Conservation (phyloP, 37 sponge, comb jelly and placozoan species). For the Halichondria panicea region DNA sequence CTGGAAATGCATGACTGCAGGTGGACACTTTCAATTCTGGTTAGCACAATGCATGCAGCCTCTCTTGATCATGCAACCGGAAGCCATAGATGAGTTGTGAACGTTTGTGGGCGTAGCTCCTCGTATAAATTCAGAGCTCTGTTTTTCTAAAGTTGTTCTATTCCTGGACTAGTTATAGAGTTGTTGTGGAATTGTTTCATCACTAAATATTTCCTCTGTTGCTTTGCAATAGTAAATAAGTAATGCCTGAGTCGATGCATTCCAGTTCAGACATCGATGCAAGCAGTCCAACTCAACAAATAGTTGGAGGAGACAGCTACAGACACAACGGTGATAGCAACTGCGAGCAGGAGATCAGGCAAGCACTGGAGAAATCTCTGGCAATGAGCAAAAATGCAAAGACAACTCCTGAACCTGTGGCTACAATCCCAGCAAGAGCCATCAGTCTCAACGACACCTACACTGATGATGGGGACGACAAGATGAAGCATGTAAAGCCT, state of each 20-base stretch:
- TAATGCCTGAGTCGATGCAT: conserved; percentile 16
- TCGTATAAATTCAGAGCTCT: too few species aligned
- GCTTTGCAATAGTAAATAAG: not conserved
- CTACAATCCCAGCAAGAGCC: conserved; percentile 73
- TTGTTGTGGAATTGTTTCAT: too few species aligned
- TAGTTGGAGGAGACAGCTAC: not conserved
- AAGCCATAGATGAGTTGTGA: too few species aligned
- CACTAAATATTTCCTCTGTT: too few species aligned
- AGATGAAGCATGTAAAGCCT: conserved; percentile 79
- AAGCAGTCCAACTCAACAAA: not conserved
- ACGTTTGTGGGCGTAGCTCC: too few species aligned
- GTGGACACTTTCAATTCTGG: too few species aligned
- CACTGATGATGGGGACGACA: conserved; percentile 59
- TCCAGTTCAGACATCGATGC: not conserved
- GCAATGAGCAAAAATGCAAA: conserved; percentile 75
- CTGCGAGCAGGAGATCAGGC: conserved; percentile 70
- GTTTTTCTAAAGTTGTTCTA: too few species aligned
- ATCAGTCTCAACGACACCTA: conserved; percentile 62
- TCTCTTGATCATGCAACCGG: too few species aligned
- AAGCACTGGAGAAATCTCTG: conserved; percentile 71
- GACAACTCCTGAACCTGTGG: conserved; percentile 70
- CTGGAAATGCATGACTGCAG: too few species aligned
- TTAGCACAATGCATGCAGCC: too few species aligned
- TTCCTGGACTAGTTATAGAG: too few species aligned
- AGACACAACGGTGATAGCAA: conserved; percentile 10